These are phyloP conservation scores for Liodrosophila aerea DNA, from an alignment of 2,888 invertebrate species.

Conservation along the genomic window DNA sequence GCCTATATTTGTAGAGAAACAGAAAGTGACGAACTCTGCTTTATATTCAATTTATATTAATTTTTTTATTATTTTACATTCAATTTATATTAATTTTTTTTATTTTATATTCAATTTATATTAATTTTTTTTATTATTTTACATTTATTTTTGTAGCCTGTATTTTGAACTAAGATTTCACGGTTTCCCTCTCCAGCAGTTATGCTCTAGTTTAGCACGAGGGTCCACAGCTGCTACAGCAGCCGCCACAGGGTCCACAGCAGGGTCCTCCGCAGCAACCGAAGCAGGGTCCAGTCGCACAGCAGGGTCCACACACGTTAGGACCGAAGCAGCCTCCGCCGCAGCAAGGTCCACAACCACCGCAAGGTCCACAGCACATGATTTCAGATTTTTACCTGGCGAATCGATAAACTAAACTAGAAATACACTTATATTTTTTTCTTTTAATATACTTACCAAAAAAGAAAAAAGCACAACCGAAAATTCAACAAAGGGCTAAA, in stretches of 20 bases:
- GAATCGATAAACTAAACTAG: not conserved
- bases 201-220: slow-evolving; percentile 20
- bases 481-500: slow-evolving; percentile 31
- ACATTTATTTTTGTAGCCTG: not conserved
- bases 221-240: slow-evolving; percentile 39
- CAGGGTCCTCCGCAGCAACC: slow-evolving; percentile 44
- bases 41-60: too few species aligned
- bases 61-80: too few species aligned
- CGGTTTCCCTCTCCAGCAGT: not conserved
- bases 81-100: too few species aligned
- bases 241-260: slow-evolving; percentile 35
- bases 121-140: too few species aligned
- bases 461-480: slow-evolving; percentile 15
- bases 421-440: too few species aligned
- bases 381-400: slow-evolving; percentile 11
- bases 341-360: slow-evolving; percentile 26
- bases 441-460: slow-evolving; percentile 21
- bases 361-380: slow-evolving; percentile 53
- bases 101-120: too few species aligned
- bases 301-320: slow-evolving; percentile 41
- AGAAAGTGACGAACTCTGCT: too few species aligned
- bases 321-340: slow-evolving; percentile 41
- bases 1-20: too few species aligned
- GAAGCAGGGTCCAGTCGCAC: slow-evolving; percentile 35
- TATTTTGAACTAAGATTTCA: not conserved